Conservation (phyloP, 2,888 invertebrate species). For the Rhamnusium bicolor region DNA sequence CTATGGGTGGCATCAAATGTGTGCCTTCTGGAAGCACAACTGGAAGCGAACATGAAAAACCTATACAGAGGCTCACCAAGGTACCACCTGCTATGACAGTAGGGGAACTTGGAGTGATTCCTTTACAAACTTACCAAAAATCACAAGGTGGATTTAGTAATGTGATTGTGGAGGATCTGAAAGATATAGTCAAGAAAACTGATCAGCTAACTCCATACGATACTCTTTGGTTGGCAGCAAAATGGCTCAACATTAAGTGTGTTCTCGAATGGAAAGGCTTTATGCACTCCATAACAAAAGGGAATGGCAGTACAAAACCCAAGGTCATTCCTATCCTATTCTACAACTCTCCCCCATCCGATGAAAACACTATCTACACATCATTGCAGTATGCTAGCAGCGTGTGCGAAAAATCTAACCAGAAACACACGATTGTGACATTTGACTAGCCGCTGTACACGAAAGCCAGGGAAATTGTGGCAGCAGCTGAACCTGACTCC, state of each 20-base stretch:
- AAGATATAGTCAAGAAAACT: constrained; percentile 15
- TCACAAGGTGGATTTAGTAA: constrained; percentile 2
- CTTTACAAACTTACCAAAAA: constrained; percentile 12
- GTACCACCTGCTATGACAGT: constrained; percentile 10
- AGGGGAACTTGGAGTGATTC: no score
- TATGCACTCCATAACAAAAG: constrained; percentile 29
- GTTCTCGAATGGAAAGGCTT: constrained; percentile 26
- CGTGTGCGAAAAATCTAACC: constrained; percentile 26
- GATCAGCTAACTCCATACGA: constrained; percentile 17
- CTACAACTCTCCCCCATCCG: constrained; percentile 32
- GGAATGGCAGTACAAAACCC: constrained; percentile 12
- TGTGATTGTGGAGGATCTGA: constrained; percentile 21
- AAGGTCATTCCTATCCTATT: constrained; percentile 21
- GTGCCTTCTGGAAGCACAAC: constrained; percentile 25
- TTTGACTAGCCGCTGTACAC: constrained; percentile 24
- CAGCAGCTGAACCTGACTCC: constrained; percentile 16
- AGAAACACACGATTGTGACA: constrained; percentile 34
- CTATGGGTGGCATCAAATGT: constrained; percentile 21
- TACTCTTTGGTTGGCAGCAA: constrained; percentile 19
- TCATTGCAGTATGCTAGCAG: constrained; percentile 35
- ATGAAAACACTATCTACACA: constrained; percentile 34
- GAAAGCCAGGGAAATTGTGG: constrained; percentile 25
- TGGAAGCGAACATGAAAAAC: constrained; percentile 25
- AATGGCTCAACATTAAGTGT: constrained; percentile 16
- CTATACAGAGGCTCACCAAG: constrained; percentile 28